A percentile compares a stretch with the other conserved stretches of the same genome.
These are phyloP conservation scores for Sclerurus mexicanus DNA, from an alignment of 2,113 vertebrate genomes.

Conservation along the genomic window DNA sequence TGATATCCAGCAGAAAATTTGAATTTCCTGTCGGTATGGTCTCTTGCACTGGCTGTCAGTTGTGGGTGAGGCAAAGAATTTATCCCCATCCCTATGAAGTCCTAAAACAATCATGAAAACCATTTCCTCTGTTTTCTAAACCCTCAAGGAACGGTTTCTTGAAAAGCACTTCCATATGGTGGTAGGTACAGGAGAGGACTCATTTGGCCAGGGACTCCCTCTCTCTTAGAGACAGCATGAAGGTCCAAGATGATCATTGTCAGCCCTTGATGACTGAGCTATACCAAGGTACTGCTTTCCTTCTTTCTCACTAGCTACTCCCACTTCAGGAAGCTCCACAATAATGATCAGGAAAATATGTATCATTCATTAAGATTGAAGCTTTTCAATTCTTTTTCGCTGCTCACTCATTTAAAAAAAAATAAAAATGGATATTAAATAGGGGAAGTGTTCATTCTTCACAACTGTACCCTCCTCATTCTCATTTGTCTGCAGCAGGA, in stretches of 20 bases:
- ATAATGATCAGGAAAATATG: neutral
- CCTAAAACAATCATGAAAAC: slow-evolving; percentile 66
- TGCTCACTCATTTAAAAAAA: neutral
- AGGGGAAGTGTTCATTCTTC: neutral
- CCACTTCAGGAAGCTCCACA: slow-evolving; percentile 14
- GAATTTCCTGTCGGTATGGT: slow-evolving; percentile 47
- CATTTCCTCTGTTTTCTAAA: slow-evolving; percentile 66
- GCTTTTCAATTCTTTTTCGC: neutral
- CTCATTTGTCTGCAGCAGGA: neutral
- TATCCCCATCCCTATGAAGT: slow-evolving; percentile 60
- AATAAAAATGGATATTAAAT: neutral
- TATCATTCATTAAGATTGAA: neutral
- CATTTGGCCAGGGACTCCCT: slow-evolving; percentile 25
- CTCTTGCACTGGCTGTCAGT: slow-evolving; percentile 57
- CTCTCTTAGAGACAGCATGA: slow-evolving; percentile 10
- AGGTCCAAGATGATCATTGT: slow-evolving; percentile 33
- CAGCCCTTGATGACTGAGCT: slow-evolving; percentile 7
- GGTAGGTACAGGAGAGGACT: slow-evolving; percentile 55
- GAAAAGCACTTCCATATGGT: slow-evolving; percentile 77
- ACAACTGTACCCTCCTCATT: neutral
- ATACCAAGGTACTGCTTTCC: slow-evolving; percentile 13
- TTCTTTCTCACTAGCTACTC: neutral
- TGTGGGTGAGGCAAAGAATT: slow-evolving; percentile 44
- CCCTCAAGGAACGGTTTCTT: slow-evolving; percentile 63
- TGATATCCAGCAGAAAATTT: slow-evolving; percentile 64